Percentiles rank a stretch among this genome's conserved stretches.
These are phyloP conservation scores for Cyrtonyx montezumae DNA, from an alignment of 2,113 vertebrate species.

Conservation along the genomic window DNA sequence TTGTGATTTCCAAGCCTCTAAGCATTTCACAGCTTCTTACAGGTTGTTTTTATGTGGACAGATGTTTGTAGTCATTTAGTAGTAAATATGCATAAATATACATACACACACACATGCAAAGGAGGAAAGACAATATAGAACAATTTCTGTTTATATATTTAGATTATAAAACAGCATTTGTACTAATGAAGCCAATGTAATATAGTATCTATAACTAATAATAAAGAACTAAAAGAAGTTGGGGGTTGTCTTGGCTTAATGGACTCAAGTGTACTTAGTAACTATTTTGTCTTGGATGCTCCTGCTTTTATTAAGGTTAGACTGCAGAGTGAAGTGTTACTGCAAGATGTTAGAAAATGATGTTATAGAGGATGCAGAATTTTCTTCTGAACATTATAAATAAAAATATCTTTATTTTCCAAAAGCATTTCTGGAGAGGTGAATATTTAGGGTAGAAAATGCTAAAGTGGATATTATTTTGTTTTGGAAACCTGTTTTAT, in stretches of 20 bases:
- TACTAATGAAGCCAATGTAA: background rate
- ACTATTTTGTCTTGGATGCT: background rate
- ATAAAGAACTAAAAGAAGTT: background rate
- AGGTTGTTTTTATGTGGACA: background rate
- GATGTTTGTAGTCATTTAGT: background rate
- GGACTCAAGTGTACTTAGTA: background rate
- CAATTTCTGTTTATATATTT: background rate
- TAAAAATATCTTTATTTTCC: background rate
- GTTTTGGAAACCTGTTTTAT: background rate
- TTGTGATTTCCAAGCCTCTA: background rate
- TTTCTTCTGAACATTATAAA: background rate
- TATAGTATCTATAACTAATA: background rate
- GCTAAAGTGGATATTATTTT: background rate
- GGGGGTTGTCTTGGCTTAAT: background rate
- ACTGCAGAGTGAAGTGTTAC: background rate
- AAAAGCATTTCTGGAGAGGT: background rate
- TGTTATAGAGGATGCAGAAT: background rate
- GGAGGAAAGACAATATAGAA: background rate
- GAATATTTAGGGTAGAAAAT: background rate
- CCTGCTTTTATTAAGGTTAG: background rate
- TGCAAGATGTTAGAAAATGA: background rate
- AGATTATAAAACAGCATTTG: background rate
- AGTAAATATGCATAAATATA: background rate
- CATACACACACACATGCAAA: fast-evolving
- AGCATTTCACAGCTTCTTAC: background rate